Conservation (phyloP, 2,888 invertebrate species). For the Drosophila recens region DNA sequence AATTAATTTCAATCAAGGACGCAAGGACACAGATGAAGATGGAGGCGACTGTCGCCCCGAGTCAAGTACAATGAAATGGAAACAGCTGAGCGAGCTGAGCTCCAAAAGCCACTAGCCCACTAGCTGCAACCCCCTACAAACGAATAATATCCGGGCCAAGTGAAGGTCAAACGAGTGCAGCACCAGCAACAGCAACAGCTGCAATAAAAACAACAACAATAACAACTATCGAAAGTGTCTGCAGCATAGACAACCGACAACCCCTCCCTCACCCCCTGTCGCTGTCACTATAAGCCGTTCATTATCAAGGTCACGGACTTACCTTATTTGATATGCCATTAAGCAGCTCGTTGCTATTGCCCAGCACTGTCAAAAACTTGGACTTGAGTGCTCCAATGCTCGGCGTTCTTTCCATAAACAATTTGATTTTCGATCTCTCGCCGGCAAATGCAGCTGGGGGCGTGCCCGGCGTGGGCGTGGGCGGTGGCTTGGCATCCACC, state of each 20-base stretch:
- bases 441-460: constrained; percentile 83
- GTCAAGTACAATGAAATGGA: constrained; percentile 65
- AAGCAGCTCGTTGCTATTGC: constrained; percentile 86
- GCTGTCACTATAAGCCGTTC: constrained; percentile 37
- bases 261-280: constrained; percentile 8
- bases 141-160: constrained; percentile 63
- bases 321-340: constrained; percentile 86
- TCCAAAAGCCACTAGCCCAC: not conserved
- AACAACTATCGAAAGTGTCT: constrained; percentile 55
- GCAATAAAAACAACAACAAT: constrained; percentile 44
- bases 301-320: constrained; percentile 72
- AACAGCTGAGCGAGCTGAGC: constrained; percentile 52
- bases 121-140: constrained; percentile 3
- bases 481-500: constrained; percentile 74
- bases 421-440: constrained; percentile 85
- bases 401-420: constrained; percentile 85
- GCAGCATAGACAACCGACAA: constrained; percentile 47
- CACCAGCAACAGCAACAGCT: constrained; percentile 43
- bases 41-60: constrained; percentile 17
- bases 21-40: not conserved
- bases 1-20: constrained; percentile 76
- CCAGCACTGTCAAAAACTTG: constrained; percentile 86
- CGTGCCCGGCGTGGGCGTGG: constrained; percentile 61
- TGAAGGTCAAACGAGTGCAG: constrained; percentile 77
- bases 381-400: constrained; percentile 85